These are phyloP conservation scores for Siphamia tubifer DNA, from an alignment of 2,113 vertebrate species.

Conservation along the genomic window DNA sequence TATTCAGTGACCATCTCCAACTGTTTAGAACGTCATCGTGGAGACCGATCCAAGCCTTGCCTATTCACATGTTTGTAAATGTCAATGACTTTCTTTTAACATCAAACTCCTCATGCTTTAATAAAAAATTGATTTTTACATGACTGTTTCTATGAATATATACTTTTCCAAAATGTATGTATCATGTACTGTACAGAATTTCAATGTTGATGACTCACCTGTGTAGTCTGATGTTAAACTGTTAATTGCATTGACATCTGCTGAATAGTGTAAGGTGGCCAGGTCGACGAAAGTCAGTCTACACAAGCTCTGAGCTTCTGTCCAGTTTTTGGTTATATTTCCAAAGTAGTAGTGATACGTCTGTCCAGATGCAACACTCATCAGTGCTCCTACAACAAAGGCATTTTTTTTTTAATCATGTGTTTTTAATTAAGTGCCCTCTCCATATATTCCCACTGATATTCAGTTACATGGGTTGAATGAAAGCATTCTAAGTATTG, in stretches of 20 bases:
- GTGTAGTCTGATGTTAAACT: background rate
- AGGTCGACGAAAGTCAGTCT: constrained; percentile 29
- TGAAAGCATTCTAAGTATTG: no score
- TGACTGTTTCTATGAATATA: no score
- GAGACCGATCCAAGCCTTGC: constrained; percentile 49
- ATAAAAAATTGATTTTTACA: no score
- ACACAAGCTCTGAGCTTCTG: constrained; percentile 26
- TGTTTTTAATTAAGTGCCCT: no score
- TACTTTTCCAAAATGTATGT: background rate
- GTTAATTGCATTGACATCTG: background rate
- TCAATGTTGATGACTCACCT: background rate
- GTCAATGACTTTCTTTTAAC: no score
- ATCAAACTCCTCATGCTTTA: no score
- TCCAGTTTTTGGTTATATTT: background rate
- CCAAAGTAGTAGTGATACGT: constrained; percentile 28
- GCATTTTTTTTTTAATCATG: background rate
- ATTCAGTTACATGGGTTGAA: no score
- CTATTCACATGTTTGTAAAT: constrained; percentile 13
- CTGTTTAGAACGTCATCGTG: constrained; percentile 23
- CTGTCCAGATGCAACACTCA: background rate
- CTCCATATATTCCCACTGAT: no score
- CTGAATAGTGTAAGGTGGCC: constrained; percentile 26
- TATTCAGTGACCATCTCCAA: constrained; percentile 50
- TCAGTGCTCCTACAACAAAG: constrained; percentile 30
- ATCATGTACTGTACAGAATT: background rate